These are phyloP conservation scores for Podarcis muralis DNA, from an alignment of 2,113 vertebrate species.

Conservation along the genomic window DNA sequence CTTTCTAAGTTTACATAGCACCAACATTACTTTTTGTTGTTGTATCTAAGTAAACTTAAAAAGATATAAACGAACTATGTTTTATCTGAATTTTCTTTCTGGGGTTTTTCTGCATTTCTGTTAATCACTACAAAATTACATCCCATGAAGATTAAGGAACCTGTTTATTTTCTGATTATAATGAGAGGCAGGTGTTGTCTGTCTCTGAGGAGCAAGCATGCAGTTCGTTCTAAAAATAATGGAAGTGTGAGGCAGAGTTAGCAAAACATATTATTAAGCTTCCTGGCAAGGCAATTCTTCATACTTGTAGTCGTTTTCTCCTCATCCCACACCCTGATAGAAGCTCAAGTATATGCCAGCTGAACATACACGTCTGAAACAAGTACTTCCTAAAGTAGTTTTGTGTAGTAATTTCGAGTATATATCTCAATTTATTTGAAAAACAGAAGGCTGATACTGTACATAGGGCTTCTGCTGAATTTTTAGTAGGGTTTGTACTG, in stretches of 20 bases:
- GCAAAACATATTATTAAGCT: slow-evolving; percentile 12
- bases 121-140: slow-evolving; percentile 1
- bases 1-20: slow-evolving; percentile 6
- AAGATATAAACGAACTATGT: neutral
- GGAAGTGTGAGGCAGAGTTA: slow-evolving; percentile 13
- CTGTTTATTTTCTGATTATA: slow-evolving; percentile 25
- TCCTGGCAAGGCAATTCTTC: slow-evolving; percentile 13
- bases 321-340: neutral
- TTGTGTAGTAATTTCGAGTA: neutral
- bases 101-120: slow-evolving; percentile 24
- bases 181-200: slow-evolving; percentile 21
- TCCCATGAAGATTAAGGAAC: neutral
- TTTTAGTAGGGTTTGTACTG: neutral
- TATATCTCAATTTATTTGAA: neutral
- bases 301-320: neutral
- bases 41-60: slow-evolving; percentile 11
- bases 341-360: neutral
- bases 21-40: slow-evolving; percentile 1
- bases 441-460: neutral
- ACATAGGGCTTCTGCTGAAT: neutral
- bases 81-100: slow-evolving; percentile 24
- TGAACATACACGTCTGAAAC: neutral
- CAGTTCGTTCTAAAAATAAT: slow-evolving; percentile 34
- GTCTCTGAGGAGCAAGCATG: slow-evolving; percentile 16
- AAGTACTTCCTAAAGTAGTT: neutral